Conservation (phyloP, 2,113 vertebrate genomes). For the Typhlomys cinereus region DNA sequence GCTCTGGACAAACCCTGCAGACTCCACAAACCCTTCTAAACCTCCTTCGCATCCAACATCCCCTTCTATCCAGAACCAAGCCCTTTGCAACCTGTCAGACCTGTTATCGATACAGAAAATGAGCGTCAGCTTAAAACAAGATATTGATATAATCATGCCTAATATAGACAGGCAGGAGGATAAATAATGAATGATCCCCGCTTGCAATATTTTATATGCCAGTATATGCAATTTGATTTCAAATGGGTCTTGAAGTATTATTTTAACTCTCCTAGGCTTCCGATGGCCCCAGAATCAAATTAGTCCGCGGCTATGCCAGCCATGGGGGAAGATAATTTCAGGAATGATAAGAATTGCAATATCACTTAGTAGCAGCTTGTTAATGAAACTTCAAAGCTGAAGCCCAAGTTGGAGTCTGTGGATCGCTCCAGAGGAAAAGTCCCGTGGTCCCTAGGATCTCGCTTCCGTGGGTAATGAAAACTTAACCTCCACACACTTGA, state of each 20-base stretch:
- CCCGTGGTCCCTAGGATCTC: slow-evolving; percentile 19
- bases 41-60: rapidly evolving
- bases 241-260: slow-evolving; percentile 31
- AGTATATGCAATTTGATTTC: slow-evolving; percentile 11
- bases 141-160: neutral
- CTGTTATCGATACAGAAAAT: neutral
- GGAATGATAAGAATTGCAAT: slow-evolving; percentile 70
- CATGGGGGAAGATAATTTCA: slow-evolving; percentile 58
- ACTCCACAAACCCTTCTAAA: neutral
- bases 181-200: neutral
- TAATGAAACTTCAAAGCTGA: slow-evolving; percentile 87
- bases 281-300: slow-evolving; percentile 57
- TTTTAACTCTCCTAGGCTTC: slow-evolving; percentile 37
- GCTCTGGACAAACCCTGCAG: neutral
- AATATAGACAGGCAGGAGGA: neutral
- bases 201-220: neutral
- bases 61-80: neutral
- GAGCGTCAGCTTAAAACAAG: neutral
- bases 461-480: slow-evolving; percentile 73
- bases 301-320: neutral
- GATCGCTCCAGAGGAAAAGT: slow-evolving; percentile 79
- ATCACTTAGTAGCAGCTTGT: slow-evolving; percentile 79
- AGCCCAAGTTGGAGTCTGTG: slow-evolving; percentile 72
- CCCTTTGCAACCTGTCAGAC: neutral
- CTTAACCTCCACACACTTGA: slow-evolving; percentile 77